These are phyloP conservation scores for Heteromormyrus szaboi DNA, from an alignment of 2,797 vertebrate species.

Conservation along the genomic window DNA sequence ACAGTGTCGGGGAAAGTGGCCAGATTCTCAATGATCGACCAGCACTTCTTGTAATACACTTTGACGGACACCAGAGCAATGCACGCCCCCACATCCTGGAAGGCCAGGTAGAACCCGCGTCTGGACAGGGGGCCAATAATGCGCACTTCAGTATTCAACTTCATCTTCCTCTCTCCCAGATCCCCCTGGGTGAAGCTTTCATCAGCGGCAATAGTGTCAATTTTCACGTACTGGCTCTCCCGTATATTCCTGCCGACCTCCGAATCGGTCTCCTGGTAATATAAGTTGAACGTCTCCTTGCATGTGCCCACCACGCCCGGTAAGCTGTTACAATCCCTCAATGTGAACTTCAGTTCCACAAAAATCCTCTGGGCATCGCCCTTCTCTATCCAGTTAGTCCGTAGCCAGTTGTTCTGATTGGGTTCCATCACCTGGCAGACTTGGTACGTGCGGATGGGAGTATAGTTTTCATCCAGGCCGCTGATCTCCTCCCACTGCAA, in stretches of 20 bases:
- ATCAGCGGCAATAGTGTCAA: constrained; percentile 98
- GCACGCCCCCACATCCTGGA: constrained; percentile 97
- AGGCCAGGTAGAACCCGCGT: constrained; percentile 96
- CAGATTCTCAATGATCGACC: constrained; percentile 99
- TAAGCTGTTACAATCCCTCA: constrained; percentile 99
- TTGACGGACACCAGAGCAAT: constrained; percentile 97
- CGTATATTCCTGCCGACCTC: constrained; percentile 92
- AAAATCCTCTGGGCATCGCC: constrained; percentile 98
- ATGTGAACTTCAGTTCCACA: constrained; percentile 98
- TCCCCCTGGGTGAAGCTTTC: constrained; percentile 99
- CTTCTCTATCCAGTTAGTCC: constrained; percentile 99
- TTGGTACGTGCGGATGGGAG: constrained; percentile 96
- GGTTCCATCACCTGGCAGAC: constrained; percentile 99
- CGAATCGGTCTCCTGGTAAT: constrained; percentile 97
- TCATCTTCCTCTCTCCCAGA: constrained; percentile 98
- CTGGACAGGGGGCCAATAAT: constrained; percentile 92
- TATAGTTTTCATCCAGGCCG: constrained; percentile 98
- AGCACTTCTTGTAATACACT: constrained; percentile 99
- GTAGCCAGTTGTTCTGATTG: constrained; percentile 99
- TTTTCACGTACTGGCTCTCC: constrained; percentile 96
- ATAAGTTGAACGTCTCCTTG: constrained; percentile 99
- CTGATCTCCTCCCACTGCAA: constrained; percentile 99
- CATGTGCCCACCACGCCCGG: constrained; percentile 95
- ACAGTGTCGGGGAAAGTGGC: constrained; percentile 96
- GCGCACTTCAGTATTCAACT: constrained; percentile 96